Base-by-base conservation (phyloP, 2,113 vertebrate genomes). In the Siniperca chuatsi region DNA sequence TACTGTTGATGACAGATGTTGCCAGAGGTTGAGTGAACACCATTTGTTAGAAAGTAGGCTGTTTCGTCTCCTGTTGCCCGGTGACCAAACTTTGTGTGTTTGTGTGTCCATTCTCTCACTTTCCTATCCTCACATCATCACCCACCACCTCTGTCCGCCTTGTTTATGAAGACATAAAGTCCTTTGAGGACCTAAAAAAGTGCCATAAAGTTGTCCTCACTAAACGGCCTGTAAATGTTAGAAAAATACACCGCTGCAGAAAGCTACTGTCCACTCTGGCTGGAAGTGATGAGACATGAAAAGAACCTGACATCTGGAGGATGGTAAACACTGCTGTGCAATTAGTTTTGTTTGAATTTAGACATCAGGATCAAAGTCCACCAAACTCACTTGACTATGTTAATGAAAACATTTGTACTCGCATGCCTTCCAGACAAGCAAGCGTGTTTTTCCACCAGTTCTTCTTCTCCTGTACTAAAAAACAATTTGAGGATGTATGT, bases 81-180 rank as follows among this genome's bases (percentile, higher is more conserved):
- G 88, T 54, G 46, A 91, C 88, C 75, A 85, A 85, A 90, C 75
- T 66, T 61, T 81, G 65, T 69, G 46, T 83, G 75, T 90, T 84
- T 82, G 78, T 86, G 67, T 83, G 44, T 75, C 79, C 60, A 1
- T 71, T 62, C 48, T 78, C 72, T 78, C 72, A 83, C 67, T 72
- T 82, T 78, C 80, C 74, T 61, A 4, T 62, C 37, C 62, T 75
- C 81, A 76, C 81, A 61, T 46, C 78, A 72, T 88, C 46, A 52
- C 64, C 75, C 25, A 0, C 12, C 65, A 52, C 40, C 66, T 58
- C 82, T 75, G 79, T 78, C 82, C 62, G 57, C 62, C 66, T 80
- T 69, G 60, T 87, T 83, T 77, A 80, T 20, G 50, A 71, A 75
- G 74, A 82, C 58, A 75, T 71, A 20, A 75, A 78, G 76, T 62